A percentile compares a stretch with the other conserved stretches of the same genome.
Conservation (phyloP, 2,888 invertebrate genomes). For the Athalia cordata region DNA sequence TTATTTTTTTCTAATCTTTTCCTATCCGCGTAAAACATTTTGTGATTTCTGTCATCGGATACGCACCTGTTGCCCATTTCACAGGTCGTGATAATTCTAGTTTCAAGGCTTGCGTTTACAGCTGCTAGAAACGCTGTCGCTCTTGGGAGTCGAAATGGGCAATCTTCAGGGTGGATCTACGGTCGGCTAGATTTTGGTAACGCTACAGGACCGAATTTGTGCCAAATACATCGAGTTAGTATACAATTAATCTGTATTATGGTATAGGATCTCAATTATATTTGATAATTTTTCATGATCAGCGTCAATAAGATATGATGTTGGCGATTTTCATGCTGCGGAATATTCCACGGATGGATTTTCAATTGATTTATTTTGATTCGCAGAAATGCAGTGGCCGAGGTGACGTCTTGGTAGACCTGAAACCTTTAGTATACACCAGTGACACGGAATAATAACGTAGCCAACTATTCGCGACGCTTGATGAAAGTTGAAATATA, state of each 20-base stretch:
- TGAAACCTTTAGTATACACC: slow-evolving; percentile 50
- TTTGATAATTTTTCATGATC: background rate
- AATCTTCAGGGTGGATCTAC: slow-evolving; percentile 58
- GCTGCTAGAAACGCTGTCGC: slow-evolving; percentile 76
- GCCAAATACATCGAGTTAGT: slow-evolving; percentile 56
- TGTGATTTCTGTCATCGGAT: background rate
- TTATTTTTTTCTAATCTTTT: slow-evolving; percentile 14
- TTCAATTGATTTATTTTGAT: background rate
- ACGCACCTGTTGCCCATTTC: background rate
- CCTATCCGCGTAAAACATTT: background rate
- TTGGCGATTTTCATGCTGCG: background rate
- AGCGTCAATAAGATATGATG: background rate
- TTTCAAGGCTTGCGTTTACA: slow-evolving; percentile 76
- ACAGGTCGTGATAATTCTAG: slow-evolving; percentile 74
- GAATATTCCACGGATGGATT: background rate
- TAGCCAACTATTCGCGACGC: too few relatives aligned
- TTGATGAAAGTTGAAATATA: too few relatives aligned
- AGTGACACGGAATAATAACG: slow-evolving; percentile 51
- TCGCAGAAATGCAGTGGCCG: slow-evolving; percentile 51
- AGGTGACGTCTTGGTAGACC: slow-evolving; percentile 52
- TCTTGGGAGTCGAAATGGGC: slow-evolving; percentile 74
- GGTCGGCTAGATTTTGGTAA: slow-evolving; percentile 72
- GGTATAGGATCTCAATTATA: background rate
- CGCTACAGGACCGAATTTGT: slow-evolving; percentile 65
- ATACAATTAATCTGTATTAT: background rate